Evolutionary conservation across 1,140 invertebrate species (phyloP), one percentile per base, ranked within the genome.

Genomic region (Macrocentrus cingulum): DNA sequence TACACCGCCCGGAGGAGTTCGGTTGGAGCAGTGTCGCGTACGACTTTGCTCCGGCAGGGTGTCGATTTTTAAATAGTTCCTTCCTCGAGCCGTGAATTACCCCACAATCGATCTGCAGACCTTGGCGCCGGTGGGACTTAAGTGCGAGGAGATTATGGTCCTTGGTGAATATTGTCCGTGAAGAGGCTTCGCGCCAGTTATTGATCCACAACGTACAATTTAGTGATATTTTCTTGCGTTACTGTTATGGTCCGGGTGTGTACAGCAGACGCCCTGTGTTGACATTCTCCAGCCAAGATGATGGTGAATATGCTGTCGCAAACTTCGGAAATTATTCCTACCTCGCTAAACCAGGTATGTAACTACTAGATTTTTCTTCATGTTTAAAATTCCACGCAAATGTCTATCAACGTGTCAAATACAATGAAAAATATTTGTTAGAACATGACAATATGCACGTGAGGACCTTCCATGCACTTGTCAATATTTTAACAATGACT

Each of bases 301-400:
- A 61, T 59, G 55, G 61, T 65, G 44, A 69, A 72, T 61, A 77
- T 77, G 75, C 58, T 75, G 56, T 70, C 73, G 36, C 75, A 75
- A 36, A 75, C 73, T 34, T 67, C 73, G 60, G 75, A 77, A 22
- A 76, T 77, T 45, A 77, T 77, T 32, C 69, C 73, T 11, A 75
- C 73, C 1, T 66, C 71, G 32, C 59, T 77, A 13, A 74, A 62
- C 54, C 75, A 74, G 68, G 73, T 77, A 67, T 23, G 61, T 50
- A 36, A n/a, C 6, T 19, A 11, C 11, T 1, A 25, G 32, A 46
- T 45, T 52, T 15, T 18, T 32, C 2, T 20, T 45, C 6, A 8
- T 45, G 16, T 45, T 45, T n/a, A n/a, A n/a, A n/a, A n/a, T n/a
- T n/a, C n/a, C n/a, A n/a, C n/a, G n/a, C n/a, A n/a, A n/a, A n/a